These are phyloP conservation scores for Aurelia sp. DNA, from an alignment of 30 jellyfish, hydroid and myxozoan genomes.

Conservation along the genomic window DNA sequence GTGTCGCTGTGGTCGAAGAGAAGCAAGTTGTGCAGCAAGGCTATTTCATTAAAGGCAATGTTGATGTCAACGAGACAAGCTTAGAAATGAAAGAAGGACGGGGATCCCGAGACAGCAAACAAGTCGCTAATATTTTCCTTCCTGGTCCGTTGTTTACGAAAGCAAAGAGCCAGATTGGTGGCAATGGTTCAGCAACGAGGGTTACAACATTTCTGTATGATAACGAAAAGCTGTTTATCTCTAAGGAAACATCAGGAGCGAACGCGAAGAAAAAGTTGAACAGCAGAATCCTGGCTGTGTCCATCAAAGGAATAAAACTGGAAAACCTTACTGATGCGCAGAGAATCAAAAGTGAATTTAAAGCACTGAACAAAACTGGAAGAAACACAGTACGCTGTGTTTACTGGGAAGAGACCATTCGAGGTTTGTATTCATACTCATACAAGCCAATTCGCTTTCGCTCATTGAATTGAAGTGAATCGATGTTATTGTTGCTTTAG, in stretches of 20 bases:
- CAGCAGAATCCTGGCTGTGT: slow-evolving; percentile 47
- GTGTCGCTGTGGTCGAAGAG: slow-evolving; percentile 5
- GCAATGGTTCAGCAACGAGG: background rate
- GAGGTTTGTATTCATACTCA: slow-evolving; percentile 4
- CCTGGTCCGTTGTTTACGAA: slow-evolving; percentile 38
- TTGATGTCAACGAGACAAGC: slow-evolving; percentile 3
- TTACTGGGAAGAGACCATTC: slow-evolving; percentile 31
- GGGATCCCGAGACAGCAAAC: background rate
- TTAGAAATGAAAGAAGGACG: slow-evolving; percentile 14
- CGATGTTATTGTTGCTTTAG: too few relatives aligned
- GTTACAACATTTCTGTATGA: slow-evolving; percentile 36
- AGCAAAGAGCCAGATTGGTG: slow-evolving; percentile 16
- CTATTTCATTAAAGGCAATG: slow-evolving; percentile 14
- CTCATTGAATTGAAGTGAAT: too few relatives aligned
- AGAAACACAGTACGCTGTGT: background rate
- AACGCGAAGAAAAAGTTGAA: slow-evolving; percentile 14
- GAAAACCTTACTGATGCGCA: slow-evolving; percentile 31
- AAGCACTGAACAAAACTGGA: background rate
- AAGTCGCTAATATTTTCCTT: slow-evolving; percentile 22
- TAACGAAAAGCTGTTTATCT: slow-evolving; percentile 33
- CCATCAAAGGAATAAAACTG: slow-evolving; percentile 37
- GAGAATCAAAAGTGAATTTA: slow-evolving; percentile 36
- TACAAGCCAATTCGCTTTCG: too few relatives aligned
- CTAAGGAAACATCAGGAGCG: slow-evolving; percentile 15
- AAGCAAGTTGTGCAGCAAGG: background rate